These are phyloP conservation scores for Leptinotarsa peninsularis DNA, from an alignment of 2,888 invertebrate species.

Conservation along the genomic window DNA sequence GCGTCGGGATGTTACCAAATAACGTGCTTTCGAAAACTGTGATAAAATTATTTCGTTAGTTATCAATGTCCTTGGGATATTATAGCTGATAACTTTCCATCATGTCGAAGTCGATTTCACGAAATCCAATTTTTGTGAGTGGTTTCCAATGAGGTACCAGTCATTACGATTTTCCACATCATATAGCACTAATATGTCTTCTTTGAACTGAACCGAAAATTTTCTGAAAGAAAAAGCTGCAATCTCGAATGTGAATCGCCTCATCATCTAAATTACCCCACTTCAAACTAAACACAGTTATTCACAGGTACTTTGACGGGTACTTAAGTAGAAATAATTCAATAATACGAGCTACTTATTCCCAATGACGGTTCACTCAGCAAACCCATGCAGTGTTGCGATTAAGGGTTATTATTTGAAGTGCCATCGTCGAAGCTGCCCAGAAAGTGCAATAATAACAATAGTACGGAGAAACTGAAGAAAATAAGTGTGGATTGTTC, in stretches of 20 bases:
- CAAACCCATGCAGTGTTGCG: constrained; percentile 33
- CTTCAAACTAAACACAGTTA: constrained; percentile 14
- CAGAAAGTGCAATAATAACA: constrained; percentile 58
- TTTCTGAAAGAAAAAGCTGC: neutral
- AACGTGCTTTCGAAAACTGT: too few relatives aligned
- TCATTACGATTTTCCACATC: too few relatives aligned
- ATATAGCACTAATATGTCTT: too few relatives aligned
- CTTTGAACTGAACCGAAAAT: neutral
- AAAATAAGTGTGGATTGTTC: neutral
- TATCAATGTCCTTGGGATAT: too few relatives aligned
- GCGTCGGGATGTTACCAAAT: too few relatives aligned
- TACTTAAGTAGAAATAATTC: constrained; percentile 47
- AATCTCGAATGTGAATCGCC: neutral
- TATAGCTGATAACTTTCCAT: too few relatives aligned
- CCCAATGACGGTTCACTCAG: constrained; percentile 15
- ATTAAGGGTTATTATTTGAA: constrained; percentile 54
- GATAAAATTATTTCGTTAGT: too few relatives aligned
- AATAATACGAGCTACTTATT: constrained; percentile 46
- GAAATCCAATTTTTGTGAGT: too few relatives aligned
- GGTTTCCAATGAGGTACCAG: too few relatives aligned
- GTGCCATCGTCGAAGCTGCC: constrained; percentile 47
- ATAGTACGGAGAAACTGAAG: constrained; percentile 32
- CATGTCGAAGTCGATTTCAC: too few relatives aligned
- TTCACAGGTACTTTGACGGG: constrained; percentile 36
- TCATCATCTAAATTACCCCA: neutral